A percentile compares a stretch with the other conserved stretches of the same genome.
Conservation (phyloP, 2,797 vertebrate species). For the Peromyscus melanophrys region DNA sequence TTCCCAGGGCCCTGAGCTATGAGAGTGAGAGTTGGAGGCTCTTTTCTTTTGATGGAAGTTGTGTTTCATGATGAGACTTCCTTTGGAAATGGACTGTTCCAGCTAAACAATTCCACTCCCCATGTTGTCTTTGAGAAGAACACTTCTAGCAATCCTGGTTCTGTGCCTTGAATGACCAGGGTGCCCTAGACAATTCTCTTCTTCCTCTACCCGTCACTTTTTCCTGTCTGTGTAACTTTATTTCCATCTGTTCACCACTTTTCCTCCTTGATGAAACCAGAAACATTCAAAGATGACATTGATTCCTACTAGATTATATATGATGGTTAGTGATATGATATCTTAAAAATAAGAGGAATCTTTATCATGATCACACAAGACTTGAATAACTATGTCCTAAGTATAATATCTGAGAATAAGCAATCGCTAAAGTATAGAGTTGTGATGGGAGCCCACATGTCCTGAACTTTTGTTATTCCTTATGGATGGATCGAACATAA, state of each 20-base stretch:
- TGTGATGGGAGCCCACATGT: background rate
- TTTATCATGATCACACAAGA: background rate
- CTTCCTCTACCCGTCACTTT: background rate
- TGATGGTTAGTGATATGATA: background rate
- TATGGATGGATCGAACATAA: background rate
- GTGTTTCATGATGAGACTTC: conserved; percentile 16
- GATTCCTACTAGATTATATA: background rate
- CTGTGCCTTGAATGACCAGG: background rate
- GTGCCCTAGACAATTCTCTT: background rate
- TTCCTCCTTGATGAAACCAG: background rate
- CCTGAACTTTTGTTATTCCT: background rate
- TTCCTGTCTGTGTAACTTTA: background rate
- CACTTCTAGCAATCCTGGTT: background rate
- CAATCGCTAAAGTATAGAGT: background rate
- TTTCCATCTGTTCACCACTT: background rate
- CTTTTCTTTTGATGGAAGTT: conserved; percentile 38
- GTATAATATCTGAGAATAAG: background rate
- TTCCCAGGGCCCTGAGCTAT: background rate
- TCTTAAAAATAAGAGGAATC: background rate
- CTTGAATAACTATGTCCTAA: conserved; percentile 19
- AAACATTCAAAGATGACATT: background rate
- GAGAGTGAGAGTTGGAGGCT: background rate
- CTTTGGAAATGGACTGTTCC: background rate
- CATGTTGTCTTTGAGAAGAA: background rate
- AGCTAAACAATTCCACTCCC: conserved; percentile 12